These are phyloP conservation scores for Sebastes cheni DNA, from an alignment of 2,797 vertebrate genomes.

Conservation along the genomic window DNA sequence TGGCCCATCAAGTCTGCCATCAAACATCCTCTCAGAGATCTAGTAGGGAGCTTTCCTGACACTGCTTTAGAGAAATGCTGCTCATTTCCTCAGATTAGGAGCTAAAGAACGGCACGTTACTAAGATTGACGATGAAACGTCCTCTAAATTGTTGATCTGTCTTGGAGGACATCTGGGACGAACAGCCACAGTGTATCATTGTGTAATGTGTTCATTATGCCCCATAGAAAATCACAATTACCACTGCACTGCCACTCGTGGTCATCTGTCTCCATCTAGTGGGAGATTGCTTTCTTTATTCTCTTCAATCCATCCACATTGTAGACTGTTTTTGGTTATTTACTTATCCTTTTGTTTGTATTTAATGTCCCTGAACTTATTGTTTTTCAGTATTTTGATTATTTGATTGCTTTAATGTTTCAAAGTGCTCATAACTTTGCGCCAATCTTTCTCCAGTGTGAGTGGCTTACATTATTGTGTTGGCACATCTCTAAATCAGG, in stretches of 20 bases:
- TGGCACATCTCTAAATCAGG: background rate
- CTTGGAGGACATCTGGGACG: conserved; percentile 47
- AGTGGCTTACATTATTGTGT: background rate
- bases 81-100: conserved; percentile 15
- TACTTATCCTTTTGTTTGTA: background rate
- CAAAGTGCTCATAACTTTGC: background rate
- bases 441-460: background rate
- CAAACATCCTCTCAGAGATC: conserved; percentile 14
- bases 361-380: background rate
- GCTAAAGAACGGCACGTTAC: background rate
- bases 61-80: background rate
- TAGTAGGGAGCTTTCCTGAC: background rate
- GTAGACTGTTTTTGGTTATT: background rate
- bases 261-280: conserved; percentile 75
- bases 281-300: conserved; percentile 31
- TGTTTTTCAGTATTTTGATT: background rate
- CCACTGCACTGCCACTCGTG: conserved; percentile 4
- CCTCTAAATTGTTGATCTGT: conserved; percentile 37
- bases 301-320: background rate
- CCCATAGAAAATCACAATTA: conserved; percentile 40
- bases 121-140: conserved; percentile 23
- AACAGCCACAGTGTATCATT: conserved; percentile 54
- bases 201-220: conserved; percentile 60
- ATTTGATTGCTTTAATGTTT: background rate
- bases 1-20: conserved; percentile 31